Conservation (phyloP, 2,797 vertebrate genomes). For the Sebastes variabilis region DNA sequence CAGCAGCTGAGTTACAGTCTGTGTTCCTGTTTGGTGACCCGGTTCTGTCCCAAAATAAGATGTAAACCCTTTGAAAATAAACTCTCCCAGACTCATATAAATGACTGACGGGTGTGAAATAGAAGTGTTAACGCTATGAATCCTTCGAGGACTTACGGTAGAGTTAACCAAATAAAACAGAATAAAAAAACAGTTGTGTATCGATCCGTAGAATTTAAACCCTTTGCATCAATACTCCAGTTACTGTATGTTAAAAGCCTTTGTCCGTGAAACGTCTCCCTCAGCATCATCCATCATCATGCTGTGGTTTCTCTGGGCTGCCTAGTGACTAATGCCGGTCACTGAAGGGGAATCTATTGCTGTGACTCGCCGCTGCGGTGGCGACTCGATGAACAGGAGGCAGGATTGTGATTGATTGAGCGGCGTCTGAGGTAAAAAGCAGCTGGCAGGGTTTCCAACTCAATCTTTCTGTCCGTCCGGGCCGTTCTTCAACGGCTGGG, state of each 20-base stretch:
- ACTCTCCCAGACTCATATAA: neutral
- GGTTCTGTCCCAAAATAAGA: conserved; percentile 19
- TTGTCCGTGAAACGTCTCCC: neutral
- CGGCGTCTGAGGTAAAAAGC: conserved; percentile 10
- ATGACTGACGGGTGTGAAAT: neutral
- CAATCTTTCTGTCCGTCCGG: conserved; percentile 9
- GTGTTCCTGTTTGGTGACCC: neutral
- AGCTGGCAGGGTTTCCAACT: conserved; percentile 23
- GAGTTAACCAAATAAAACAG: neutral
- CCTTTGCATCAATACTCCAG: neutral
- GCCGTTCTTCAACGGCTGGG: conserved; percentile 13
- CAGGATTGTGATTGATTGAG: conserved; percentile 33
- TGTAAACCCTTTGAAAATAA: neutral
- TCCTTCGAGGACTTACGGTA: neutral
- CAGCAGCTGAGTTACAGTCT: neutral
- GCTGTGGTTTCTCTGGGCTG: conserved; percentile 20
- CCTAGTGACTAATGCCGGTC: conserved; percentile 24
- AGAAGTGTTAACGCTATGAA: neutral
- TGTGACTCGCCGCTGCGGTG: conserved; percentile 3
- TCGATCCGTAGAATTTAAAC: neutral
- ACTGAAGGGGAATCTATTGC: conserved; percentile 25
- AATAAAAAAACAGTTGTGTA: neutral
- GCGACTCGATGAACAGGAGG: conserved; percentile 25
- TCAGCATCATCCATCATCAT: conserved; percentile 19
- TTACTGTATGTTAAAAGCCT: neutral